Evolutionary conservation across 1,140 invertebrate genomes (phyloP), one percentile per base, ranked within the genome.

Genomic region (Hypothenemus hampei): DNA sequence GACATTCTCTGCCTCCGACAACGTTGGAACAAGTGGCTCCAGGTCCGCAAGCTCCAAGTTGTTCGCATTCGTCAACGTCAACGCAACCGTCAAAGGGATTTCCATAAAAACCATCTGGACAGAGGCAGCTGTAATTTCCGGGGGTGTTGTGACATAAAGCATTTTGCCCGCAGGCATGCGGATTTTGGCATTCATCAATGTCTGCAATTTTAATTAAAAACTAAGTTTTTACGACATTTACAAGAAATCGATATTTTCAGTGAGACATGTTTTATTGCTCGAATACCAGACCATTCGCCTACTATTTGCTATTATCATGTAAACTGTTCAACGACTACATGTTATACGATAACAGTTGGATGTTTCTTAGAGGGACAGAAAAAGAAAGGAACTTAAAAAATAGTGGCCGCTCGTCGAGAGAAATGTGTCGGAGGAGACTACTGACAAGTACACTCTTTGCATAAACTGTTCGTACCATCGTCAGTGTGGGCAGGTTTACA

Each of bases 51-150:
- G 83, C 80, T 59, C 80, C 78, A 16, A 74, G 74, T 59, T 78
- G 76, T 57, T 81, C 73, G 70, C 91, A 94, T 75, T 94, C 90
- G 69, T 93, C 83, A 44, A 91, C 73, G 70, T 93, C 90, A 56
- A 81, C 76, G 71, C 91, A 93, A 57, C 82, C 87, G 74, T 85
- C 81, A 69, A 84, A 90, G n/a, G 91, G 86, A 78, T 93, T 88
- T 71, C 91, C 90, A 49, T 81, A 77, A 70, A 82, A 94, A 58
- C 93, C 93, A 40, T 82, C 77, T 59, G 81, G 82, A 74, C 91
- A 95, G 23, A 77, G 68, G 71, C 93, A 96, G 4, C 85, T 91
- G 68, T 91, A 93, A 71, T 93, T 93, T 65, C 92, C 93, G 20
- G 83, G 82, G 26, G 79, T 81, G 71, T 97, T 96, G 51, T 80